Evolutionary conservation across 2,888 invertebrate genomes (phyloP).

Genomic region (Cosmopolites sordidus): DNA sequence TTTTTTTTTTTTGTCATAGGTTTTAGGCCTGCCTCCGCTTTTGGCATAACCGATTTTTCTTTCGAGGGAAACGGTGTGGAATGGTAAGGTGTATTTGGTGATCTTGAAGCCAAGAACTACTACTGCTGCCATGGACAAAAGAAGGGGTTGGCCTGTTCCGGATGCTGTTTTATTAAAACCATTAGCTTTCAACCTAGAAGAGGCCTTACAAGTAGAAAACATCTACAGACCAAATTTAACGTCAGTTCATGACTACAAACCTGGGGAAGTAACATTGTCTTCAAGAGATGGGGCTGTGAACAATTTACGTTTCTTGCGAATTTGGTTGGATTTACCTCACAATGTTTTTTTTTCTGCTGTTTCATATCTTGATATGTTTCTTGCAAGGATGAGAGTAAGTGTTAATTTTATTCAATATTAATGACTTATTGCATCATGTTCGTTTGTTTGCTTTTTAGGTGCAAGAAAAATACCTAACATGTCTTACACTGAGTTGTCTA

Average conservation of each 20-base stretch:
- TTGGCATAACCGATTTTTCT: constrained; percentile 34
- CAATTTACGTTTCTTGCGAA: constrained; percentile 74
- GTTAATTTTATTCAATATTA: constrained; percentile 2
- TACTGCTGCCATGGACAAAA: constrained; percentile 40
- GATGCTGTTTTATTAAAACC: constrained; percentile 43
- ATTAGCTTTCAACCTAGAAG: constrained; percentile 41
- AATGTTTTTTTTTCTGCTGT: constrained; percentile 74
- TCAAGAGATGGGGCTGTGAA: constrained; percentile 78
- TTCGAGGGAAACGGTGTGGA: constrained; percentile 29
- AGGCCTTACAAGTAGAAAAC: constrained; percentile 39
- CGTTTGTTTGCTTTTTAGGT: constrained; percentile 45
- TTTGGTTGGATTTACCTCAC: constrained; percentile 79
- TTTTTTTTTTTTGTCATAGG: constrained; percentile 28
- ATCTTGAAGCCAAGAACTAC: constrained; percentile 23
- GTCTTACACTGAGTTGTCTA: constrained; percentile 82
- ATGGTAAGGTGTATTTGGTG: constrained; percentile 33
- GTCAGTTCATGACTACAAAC: constrained; percentile 34
- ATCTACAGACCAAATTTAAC: constrained; percentile 37
- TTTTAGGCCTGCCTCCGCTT: constrained; percentile 40
- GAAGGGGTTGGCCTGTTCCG: constrained; percentile 46
- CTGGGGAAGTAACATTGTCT: constrained; percentile 68
- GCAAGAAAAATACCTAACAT: constrained; percentile 78
- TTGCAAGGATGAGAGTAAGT: constrained; percentile 75
- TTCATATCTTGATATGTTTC: constrained; percentile 67
- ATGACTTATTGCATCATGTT: constrained; percentile 1